Evolutionary conservation across 1,140 invertebrate genomes (phyloP).

Genomic region (Halyomorpha halys): DNA sequence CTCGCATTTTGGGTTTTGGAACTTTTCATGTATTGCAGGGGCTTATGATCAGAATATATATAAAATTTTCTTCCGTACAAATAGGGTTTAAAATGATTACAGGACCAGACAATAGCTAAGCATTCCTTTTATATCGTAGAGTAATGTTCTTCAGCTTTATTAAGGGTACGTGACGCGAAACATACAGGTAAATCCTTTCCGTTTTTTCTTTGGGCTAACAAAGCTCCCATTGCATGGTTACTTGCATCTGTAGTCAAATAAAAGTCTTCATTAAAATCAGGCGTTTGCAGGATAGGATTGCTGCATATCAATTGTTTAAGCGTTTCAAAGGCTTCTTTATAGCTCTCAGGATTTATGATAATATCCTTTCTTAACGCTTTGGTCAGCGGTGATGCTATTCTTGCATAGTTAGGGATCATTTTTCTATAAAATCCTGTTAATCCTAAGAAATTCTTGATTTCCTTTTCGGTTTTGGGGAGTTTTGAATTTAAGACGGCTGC

Average conservation of each 20-base stretch:
- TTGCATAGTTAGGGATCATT: slow-evolving; percentile 29
- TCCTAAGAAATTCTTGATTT: slow-evolving; percentile 39
- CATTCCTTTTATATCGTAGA: slow-evolving; percentile 36
- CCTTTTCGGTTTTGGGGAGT: slow-evolving; percentile 18
- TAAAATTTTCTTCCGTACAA: slow-evolving; percentile 38
- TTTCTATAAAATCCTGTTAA: slow-evolving; percentile 36
- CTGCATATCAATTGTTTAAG: slow-evolving; percentile 36
- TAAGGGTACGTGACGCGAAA: slow-evolving; percentile 32
- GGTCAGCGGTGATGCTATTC: slow-evolving; percentile 34
- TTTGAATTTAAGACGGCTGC: no score
- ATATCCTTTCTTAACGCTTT: slow-evolving; percentile 31
- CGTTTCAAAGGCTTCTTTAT: slow-evolving; percentile 34
- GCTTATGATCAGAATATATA: slow-evolving; percentile 38
- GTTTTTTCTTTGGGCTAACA: slow-evolving; percentile 31
- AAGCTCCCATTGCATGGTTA: slow-evolving; percentile 25
- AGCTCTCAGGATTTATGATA: slow-evolving; percentile 9
- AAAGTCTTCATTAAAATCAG: slow-evolving; percentile 30
- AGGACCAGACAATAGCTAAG: slow-evolving; percentile 36
- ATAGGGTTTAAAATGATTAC: slow-evolving; percentile 37
- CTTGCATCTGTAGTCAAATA: slow-evolving; percentile 30
- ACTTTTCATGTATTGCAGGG: slow-evolving; percentile 37
- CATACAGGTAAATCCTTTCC: slow-evolving; percentile 32
- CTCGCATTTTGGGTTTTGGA: slow-evolving; percentile 33
- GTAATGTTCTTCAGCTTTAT: slow-evolving; percentile 31
- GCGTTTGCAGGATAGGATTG: slow-evolving; percentile 33